These are phyloP conservation scores for Leontocebus nigricollis DNA, from an alignment of 2,797 vertebrate species.

Conservation along the genomic window DNA sequence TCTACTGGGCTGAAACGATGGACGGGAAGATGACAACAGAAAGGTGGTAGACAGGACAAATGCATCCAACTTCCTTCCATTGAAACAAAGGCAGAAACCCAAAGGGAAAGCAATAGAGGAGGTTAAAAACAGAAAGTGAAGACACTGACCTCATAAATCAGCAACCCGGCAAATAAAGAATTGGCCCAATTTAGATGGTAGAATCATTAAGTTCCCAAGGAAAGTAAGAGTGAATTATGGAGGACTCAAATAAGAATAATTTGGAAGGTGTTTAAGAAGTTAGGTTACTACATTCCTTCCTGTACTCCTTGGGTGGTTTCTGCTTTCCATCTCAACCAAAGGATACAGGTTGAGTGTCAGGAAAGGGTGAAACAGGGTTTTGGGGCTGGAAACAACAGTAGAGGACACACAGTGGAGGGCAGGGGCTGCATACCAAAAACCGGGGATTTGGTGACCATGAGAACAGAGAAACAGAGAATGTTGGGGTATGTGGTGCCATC, in stretches of 20 bases:
- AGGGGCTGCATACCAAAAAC: neutral
- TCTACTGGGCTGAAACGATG: neutral
- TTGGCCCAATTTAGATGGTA: neutral
- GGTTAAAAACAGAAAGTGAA: neutral
- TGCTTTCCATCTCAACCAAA: neutral
- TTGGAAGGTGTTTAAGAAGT: neutral
- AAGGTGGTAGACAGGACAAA: neutral
- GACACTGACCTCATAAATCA: neutral
- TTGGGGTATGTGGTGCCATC: too few species aligned
- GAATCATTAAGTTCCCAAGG: neutral
- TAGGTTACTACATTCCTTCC: neutral
- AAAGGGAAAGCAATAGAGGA: neutral
- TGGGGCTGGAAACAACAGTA: neutral
- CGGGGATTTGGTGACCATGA: neutral
- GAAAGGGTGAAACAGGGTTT: neutral
- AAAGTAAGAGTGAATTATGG: neutral
- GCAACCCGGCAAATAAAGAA: neutral
- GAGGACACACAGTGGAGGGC: neutral
- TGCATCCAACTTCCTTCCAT: neutral
- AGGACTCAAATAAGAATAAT: neutral
- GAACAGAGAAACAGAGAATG: too few species aligned
- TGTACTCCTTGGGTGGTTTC: neutral
- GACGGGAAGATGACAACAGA: neutral
- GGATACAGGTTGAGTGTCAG: neutral
- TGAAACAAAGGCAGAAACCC: neutral